Base-by-base conservation (phyloP, 1,140 invertebrate species). In the Archivesica marissinica region DNA sequence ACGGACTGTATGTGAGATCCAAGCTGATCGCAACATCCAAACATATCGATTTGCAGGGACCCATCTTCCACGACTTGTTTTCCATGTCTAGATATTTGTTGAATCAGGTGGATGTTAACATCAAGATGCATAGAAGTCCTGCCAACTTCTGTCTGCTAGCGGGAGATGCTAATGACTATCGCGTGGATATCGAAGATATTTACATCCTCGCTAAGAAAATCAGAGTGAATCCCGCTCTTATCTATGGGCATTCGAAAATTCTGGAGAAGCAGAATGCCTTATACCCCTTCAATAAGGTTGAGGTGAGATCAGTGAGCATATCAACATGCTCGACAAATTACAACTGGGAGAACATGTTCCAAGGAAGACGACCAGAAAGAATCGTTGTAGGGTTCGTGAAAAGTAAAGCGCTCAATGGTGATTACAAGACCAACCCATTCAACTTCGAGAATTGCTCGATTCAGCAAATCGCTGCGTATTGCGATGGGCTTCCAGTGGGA, bases 281-380 rank as follows among this genome's bases (percentile, higher is more conserved):
- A 15, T 78, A 78, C 23, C 75, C 68, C n/a, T 76, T 33, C 38
- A 76, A 50, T 17, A 52, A 54, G n/a, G 28, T 25, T 17, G 75
- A 77, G 28, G 30, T 70, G 2, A 72, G 75, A 80, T 7, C 39
- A 28, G 41, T 47, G 17, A 54, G 54, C 15, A 77, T 85, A 25
- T 30, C 86, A 2, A 70, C 64, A 11, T 70, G 82, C 38, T n/a
- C 13, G 9, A 33, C 44, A 9, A 81, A 17, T 70, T 76, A 56
- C 28, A 85, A 41, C 3, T 84, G n/a, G 41, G 79, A 83, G 44
- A 87, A 83, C 38, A 72, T 84, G 38, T 86, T 74, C 74, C 66
- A 70, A 47, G 84, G 74, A n/a, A 20, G 38, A n/a, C 1, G 38
- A 30, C 66, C 84, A 0, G 72, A 86, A 56, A 9, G 52, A 50